These are phyloP conservation scores for Electrona antarctica DNA, from an alignment of 2,113 vertebrate genomes.

Conservation along the genomic window DNA sequence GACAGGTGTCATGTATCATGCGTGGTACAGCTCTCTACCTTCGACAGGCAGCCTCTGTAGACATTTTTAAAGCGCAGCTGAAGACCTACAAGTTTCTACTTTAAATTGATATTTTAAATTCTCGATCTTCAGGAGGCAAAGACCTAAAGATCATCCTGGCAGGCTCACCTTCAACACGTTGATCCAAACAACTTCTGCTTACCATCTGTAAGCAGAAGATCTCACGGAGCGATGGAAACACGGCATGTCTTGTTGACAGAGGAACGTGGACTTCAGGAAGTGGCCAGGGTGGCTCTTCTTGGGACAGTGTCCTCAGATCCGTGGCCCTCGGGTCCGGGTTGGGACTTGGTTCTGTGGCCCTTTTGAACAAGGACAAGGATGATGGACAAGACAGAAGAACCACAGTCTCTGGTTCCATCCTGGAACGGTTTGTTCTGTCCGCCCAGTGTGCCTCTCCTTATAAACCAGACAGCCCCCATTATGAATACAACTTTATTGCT, in stretches of 20 bases:
- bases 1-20: too few relatives aligned
- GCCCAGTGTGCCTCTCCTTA: conserved; percentile 73
- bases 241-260: neutral
- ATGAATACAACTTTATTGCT: conserved; percentile 93
- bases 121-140: conserved; percentile 45
- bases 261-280: neutral
- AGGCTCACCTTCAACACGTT: too few relatives aligned
- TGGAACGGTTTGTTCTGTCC: conserved; percentile 59
- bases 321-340: conserved; percentile 57
- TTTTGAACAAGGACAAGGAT: conserved; percentile 41
- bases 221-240: neutral
- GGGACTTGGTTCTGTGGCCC: conserved; percentile 64
- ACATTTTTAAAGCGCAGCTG: too few relatives aligned
- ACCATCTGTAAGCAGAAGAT: conserved; percentile 14
- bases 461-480: conserved; percentile 80
- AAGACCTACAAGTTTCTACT: too few relatives aligned
- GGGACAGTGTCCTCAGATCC: conserved; percentile 16
- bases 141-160: conserved; percentile 9
- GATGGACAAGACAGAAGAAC: neutral
- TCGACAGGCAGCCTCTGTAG: too few relatives aligned
- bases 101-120: too few relatives aligned
- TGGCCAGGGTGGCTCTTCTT: neutral
- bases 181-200: too few relatives aligned
- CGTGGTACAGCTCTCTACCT: too few relatives aligned
- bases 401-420: conserved; percentile 1